phyloP scores from a whole-genome alignment of 1,140 invertebrate species.

The Halyomorpha halys region DNA sequence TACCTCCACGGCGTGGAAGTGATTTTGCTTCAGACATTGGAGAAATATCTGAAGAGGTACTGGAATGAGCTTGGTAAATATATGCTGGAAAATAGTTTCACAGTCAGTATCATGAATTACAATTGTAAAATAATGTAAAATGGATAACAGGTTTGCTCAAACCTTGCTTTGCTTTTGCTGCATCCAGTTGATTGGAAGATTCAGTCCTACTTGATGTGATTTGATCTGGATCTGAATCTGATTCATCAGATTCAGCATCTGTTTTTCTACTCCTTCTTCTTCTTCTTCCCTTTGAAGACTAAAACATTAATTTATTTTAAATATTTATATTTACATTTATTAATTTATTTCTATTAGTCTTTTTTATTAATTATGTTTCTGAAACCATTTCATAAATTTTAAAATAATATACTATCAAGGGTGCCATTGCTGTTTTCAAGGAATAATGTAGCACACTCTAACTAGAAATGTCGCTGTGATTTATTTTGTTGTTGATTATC shows the following conservation, averaged over 20 bases:
- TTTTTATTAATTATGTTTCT: no score
- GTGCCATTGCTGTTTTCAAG: no score
- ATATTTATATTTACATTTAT: no score
- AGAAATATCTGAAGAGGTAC: constrained; percentile 64
- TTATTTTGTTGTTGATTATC: no score
- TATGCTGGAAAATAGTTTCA: constrained; percentile 43
- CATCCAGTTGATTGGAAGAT: constrained; percentile 62
- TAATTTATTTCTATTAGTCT: no score
- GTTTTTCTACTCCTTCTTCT: constrained; percentile 43
- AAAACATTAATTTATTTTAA: constrained; percentile 1
- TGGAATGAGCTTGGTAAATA: constrained; percentile 63
- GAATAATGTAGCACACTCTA: no score
- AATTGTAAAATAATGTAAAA: not conserved
- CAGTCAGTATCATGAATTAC: no score
- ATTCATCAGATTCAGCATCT: constrained; percentile 56
- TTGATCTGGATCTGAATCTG: constrained; percentile 63
- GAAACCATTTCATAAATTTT: no score
- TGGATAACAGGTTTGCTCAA: constrained; percentile 32
- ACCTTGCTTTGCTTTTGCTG: constrained; percentile 58
- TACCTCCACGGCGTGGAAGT: constrained; percentile 35
- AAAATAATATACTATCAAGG: no score
- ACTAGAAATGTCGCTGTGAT: no score
- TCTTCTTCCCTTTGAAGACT: constrained; percentile 24
- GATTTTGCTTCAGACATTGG: constrained; percentile 68
- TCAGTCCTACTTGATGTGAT: constrained; percentile 61